Base-by-base conservation (phyloP, 2,113 vertebrate genomes). In the Ammodytes marinus region DNA sequence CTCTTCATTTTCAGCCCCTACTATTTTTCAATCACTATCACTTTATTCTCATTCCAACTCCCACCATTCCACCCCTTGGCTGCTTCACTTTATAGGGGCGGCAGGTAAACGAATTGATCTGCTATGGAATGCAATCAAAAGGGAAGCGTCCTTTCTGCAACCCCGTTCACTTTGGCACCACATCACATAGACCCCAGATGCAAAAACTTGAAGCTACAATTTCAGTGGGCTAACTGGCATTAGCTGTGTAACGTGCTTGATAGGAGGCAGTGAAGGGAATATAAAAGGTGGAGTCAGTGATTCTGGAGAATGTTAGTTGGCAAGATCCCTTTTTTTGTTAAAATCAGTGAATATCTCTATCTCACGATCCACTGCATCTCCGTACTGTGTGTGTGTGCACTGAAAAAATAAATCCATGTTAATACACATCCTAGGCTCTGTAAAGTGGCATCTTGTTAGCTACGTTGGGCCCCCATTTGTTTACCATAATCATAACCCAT, bases 111-210 rank as follows among this genome's bases (percentile, higher is more conserved):
- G 6, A 79, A 86, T 66, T 58, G 45, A 84, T 85, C 79, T 83
- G 6, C 2, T 37, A 27, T 74, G 74, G 85, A 80, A 58, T 68
- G 79, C 85, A 90, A 90, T 90, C 83, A 86, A 83, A 27, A 89
- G 80, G 52, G 43, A 45, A 84, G 82, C 68, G 39, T 78, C 80
- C 67, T 82, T 58, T 78, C 86, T 77, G 88, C 78, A 88, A 54
- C 63, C 3, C n/a, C 69, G 35, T 19, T 69, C 43, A 39, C 75
- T 77, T 68, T 89, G 91, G 83, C 85, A 80, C 77, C 2, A 35
- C 71, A 74, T 78, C 78, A 69, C 72, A 79, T 65, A 39, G 3
- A 5, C 60, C 27, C 52, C 42, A 11, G 60, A 54, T 59, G 46
- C 47, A 39, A 12, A 0, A 1, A 46, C 9, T 63, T 58, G 73